Conservation (phyloP, 2,797 vertebrate genomes). For the Danio jaintianensis region DNA sequence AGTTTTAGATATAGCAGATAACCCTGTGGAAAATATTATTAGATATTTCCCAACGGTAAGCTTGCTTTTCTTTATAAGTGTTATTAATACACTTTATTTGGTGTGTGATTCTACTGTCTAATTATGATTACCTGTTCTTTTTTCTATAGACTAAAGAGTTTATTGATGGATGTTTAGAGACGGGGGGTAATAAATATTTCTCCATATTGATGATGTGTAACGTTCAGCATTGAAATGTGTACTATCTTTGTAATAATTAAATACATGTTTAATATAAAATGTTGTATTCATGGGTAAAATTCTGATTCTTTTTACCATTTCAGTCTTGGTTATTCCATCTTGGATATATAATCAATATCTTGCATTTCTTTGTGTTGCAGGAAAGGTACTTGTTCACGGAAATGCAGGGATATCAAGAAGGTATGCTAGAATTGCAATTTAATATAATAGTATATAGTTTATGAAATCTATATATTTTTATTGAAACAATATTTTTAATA, state of each 20-base stretch:
- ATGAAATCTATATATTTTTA: too few relatives aligned
- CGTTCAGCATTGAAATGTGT: too few relatives aligned
- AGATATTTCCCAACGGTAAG: conserved; percentile 95
- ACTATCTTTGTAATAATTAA: too few relatives aligned
- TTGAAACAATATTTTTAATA: too few relatives aligned
- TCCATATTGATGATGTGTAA: not conserved
- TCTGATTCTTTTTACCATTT: not conserved
- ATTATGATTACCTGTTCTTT: conserved; percentile 49
- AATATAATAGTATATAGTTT: too few relatives aligned
- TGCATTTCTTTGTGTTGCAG: conserved; percentile 69
- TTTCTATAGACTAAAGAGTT: conserved; percentile 94
- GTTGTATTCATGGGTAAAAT: not conserved
- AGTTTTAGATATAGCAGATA: conserved; percentile 99
- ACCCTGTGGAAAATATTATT: conserved; percentile 98
- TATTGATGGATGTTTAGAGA: conserved; percentile 96
- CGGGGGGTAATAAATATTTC: conserved; percentile 84
- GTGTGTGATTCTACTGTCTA: not conserved
- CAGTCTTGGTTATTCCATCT: too few relatives aligned
- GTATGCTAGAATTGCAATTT: conserved; percentile 69
- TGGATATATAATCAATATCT: not conserved
- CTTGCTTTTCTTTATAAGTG: conserved; percentile 48
- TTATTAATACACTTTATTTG: not conserved
- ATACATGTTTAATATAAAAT: not conserved
- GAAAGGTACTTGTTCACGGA: conserved; percentile 97
- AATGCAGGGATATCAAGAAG: conserved; percentile 99